phyloP scores from a whole-genome alignment of 2,888 invertebrate species.

The Pollenia griseotomentosa region DNA sequence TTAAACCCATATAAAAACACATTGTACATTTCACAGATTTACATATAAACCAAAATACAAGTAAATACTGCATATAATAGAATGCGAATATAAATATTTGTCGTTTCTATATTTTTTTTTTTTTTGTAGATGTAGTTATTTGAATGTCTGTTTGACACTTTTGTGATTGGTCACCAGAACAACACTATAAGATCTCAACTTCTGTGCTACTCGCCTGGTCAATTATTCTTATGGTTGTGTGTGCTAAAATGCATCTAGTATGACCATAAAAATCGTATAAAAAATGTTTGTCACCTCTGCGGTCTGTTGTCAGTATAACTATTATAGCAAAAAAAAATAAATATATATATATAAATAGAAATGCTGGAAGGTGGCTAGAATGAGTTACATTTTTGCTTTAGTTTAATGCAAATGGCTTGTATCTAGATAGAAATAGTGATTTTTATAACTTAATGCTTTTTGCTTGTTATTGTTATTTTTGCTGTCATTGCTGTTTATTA shows the following conservation, averaged over 20 bases:
- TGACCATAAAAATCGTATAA: conserved; percentile 15
- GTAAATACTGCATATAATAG: conserved; percentile 22
- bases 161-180: conserved; percentile 39
- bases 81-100: conserved; percentile 22
- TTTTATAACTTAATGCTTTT: conserved; percentile 52
- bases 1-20: conserved; percentile 21
- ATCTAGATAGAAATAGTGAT: conserved; percentile 9
- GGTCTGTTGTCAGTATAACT: not conserved
- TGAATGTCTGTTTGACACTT: conserved; percentile 42
- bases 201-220: not conserved
- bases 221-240: not conserved
- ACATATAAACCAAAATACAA: not conserved
- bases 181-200: conserved; percentile 14
- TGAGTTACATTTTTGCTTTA: not conserved
- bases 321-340: not conserved
- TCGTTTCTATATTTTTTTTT: not conserved
- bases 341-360: conserved; percentile 8
- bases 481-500: conserved; percentile 50
- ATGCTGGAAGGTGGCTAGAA: conserved; percentile 2
- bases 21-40: not conserved
- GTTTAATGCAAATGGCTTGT: conserved; percentile 8
- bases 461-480: not conserved
- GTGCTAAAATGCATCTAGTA: not conserved
- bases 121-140: conserved; percentile 20
- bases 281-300: conserved; percentile 54